phyloP scores from a whole-genome alignment of 2,113 vertebrate genomes.

The Ictalurus furcatus region DNA sequence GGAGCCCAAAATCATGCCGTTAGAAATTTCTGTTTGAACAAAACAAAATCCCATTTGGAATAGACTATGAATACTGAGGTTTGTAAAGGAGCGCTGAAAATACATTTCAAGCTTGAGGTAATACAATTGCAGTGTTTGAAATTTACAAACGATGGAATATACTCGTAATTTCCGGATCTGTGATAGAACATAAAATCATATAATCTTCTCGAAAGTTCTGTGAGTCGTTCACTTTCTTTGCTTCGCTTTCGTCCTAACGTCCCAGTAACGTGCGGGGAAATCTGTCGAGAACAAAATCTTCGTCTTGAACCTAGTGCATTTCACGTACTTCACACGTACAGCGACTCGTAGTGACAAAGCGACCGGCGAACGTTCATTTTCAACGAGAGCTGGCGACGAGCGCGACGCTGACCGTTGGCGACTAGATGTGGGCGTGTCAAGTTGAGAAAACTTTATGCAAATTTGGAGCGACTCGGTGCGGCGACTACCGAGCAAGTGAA shows the following conservation, averaged over 20 bases:
- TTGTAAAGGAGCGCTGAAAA: background rate
- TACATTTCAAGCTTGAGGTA: conserved; percentile 3
- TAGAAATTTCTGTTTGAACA: background rate
- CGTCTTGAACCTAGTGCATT: background rate
- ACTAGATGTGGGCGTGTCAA: too few relatives aligned
- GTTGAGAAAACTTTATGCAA: too few relatives aligned
- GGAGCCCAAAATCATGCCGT: conserved; percentile 9
- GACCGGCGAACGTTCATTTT: too few relatives aligned
- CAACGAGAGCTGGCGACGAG: too few relatives aligned
- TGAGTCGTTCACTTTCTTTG: background rate
- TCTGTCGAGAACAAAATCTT: too few relatives aligned
- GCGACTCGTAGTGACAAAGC: too few relatives aligned
- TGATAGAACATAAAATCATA: background rate
- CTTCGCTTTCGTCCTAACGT: background rate
- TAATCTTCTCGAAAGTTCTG: background rate
- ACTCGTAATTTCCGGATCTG: background rate
- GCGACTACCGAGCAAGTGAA: too few relatives aligned
- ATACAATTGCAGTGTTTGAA: background rate
- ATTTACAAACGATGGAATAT: background rate
- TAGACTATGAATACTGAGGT: background rate
- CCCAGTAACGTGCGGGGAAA: background rate
- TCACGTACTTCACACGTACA: too few relatives aligned
- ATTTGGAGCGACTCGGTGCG: too few relatives aligned
- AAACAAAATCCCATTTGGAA: background rate
- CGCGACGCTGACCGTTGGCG: too few relatives aligned